Evolutionary conservation across 2,797 vertebrate genomes (phyloP).

Genomic region (Artibeus lituratus): DNA sequence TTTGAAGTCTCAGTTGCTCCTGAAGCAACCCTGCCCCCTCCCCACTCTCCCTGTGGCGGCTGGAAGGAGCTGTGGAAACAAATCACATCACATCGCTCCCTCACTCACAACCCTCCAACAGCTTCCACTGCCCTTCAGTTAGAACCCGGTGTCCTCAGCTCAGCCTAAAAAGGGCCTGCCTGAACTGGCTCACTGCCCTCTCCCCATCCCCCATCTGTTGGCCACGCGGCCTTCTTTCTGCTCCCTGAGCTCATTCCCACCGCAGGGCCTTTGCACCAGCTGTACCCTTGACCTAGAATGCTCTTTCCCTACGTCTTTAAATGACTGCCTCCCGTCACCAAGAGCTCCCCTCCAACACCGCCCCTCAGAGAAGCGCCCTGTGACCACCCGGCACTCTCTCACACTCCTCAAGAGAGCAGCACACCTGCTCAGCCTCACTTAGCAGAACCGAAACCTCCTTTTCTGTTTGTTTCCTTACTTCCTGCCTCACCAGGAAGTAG

Average conservation of each 20-base stretch:
- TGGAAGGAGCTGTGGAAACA: neutral
- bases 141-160: neutral
- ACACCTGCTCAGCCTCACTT: neutral
- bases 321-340: neutral
- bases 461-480: neutral
- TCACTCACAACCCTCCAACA: neutral
- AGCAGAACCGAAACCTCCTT: neutral
- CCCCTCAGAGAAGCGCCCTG: neutral
- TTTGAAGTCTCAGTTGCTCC: constrained; percentile 28
- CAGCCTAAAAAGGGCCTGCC: constrained; percentile 44
- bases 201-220: neutral
- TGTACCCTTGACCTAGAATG: constrained; percentile 66
- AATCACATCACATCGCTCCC: neutral
- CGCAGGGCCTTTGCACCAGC: constrained; percentile 71
- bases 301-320: constrained; percentile 2
- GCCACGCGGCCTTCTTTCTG: constrained; percentile 57
- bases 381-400: neutral
- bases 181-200: constrained; percentile 14
- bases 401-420: neutral
- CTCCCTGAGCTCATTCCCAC: constrained; percentile 63
- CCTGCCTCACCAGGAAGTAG: neutral
- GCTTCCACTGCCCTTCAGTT: neutral
- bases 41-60: neutral
- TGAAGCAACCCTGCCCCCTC: neutral
- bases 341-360: neutral